phyloP scores from a whole-genome alignment of 2,797 vertebrate genomes.

The Gambusia yucatana region DNA sequence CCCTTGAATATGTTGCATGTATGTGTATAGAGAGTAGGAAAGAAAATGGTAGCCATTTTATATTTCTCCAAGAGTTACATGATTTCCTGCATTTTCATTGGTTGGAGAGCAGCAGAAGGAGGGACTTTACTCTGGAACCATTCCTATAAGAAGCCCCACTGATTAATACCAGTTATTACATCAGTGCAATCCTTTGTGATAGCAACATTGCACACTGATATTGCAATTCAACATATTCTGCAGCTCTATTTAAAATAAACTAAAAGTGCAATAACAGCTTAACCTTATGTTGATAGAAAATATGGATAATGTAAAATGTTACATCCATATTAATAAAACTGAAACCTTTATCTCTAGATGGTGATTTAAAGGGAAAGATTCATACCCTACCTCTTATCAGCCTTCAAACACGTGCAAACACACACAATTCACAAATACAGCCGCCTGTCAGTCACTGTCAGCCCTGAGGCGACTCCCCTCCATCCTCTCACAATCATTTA shows the following conservation, averaged over 20 bases:
- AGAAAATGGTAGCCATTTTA: neutral
- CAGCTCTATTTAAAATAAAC: neutral
- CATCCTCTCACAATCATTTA: conserved; percentile 54
- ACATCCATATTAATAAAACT: neutral
- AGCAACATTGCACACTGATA: neutral
- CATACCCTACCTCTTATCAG: neutral
- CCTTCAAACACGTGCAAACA: conserved; percentile 6
- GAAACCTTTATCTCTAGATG: neutral
- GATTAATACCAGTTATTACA: neutral
- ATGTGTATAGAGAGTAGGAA: neutral
- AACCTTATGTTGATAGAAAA: neutral
- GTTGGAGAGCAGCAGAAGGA: neutral
- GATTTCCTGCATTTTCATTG: neutral
- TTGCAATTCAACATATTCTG: neutral
- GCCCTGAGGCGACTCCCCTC: conserved; percentile 50
- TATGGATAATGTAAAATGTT: neutral
- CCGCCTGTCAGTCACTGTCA: conserved; percentile 62
- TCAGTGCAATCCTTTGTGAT: neutral
- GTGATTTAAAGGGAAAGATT: neutral
- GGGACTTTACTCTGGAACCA: neutral
- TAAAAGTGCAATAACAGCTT: neutral
- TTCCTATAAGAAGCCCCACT: neutral
- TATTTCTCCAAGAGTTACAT: neutral
- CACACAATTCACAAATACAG: conserved; percentile 25
- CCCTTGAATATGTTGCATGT: neutral